A percentile compares a stretch with the other conserved stretches of the same genome.
Conservation (phyloP, 2,888 invertebrate species). For the Rotaria socialis region DNA sequence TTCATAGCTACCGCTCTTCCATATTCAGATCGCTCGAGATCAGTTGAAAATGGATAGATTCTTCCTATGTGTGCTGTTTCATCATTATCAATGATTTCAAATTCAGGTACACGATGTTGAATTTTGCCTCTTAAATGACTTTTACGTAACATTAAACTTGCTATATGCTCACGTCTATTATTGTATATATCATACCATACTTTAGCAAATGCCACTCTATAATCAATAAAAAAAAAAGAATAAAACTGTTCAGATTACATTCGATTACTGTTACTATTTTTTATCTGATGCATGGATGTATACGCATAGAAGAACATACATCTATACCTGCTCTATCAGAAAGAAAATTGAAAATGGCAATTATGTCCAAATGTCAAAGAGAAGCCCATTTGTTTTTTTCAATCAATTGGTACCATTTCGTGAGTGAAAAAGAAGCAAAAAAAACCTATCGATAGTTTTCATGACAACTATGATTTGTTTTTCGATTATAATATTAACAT, state of each 20-base stretch:
- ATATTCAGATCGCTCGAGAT: neutral
- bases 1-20: neutral
- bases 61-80: neutral
- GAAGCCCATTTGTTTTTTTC: neutral
- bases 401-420: neutral
- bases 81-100: constrained; percentile 30
- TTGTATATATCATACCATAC: constrained; percentile 24
- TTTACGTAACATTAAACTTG: neutral
- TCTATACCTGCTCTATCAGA: neutral
- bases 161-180: neutral
- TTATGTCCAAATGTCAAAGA: neutral
- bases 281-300: neutral
- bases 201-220: constrained; percentile 25
- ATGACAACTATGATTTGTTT: neutral
- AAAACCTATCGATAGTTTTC: neutral
- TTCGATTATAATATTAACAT: neutral
- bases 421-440: neutral
- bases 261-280: neutral
- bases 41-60: neutral
- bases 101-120: constrained; percentile 24
- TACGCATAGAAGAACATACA: no score
- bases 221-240: neutral
- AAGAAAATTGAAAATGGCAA: neutral
- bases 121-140: neutral
- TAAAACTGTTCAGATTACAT: constrained; percentile 5